These are phyloP conservation scores for Megaceryle torquata DNA, from an alignment of 2,113 vertebrate genomes.

Conservation along the genomic window DNA sequence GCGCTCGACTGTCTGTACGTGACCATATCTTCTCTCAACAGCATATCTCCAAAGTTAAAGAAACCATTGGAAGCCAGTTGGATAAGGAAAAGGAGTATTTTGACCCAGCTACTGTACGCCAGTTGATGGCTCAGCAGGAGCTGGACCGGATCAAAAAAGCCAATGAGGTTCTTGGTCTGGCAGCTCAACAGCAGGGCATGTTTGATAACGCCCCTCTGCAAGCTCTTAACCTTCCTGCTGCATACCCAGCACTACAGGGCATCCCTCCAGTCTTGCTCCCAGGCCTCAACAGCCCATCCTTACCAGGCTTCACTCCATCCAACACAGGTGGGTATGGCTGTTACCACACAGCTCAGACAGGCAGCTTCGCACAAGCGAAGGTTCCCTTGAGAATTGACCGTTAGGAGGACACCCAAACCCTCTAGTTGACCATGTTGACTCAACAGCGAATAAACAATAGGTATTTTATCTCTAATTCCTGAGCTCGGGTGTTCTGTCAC, in stretches of 20 bases:
- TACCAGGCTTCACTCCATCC: conserved; percentile 95
- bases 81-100: conserved; percentile 99
- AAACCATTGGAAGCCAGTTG: conserved; percentile 97
- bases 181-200: conserved; percentile 91
- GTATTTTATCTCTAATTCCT: neutral
- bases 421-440: neutral
- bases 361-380: neutral
- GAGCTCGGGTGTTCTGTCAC: neutral
- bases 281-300: conserved; percentile 93
- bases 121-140: conserved; percentile 99
- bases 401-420: neutral
- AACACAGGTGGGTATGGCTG: conserved; percentile 90
- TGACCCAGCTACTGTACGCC: conserved; percentile 97
- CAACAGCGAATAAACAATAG: neutral
- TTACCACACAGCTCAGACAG: neutral
- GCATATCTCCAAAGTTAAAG: conserved; percentile 98
- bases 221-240: conserved; percentile 93
- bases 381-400: neutral
- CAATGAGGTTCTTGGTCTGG: conserved; percentile 96
- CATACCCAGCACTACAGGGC: conserved; percentile 93
- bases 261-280: conserved; percentile 96
- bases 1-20: conserved; percentile 94
- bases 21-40: conserved; percentile 99
- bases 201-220: conserved; percentile 94
- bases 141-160: conserved; percentile 99